phyloP scores from a whole-genome alignment of 2,113 vertebrate genomes.

The Microcebus ravelobensis region DNA sequence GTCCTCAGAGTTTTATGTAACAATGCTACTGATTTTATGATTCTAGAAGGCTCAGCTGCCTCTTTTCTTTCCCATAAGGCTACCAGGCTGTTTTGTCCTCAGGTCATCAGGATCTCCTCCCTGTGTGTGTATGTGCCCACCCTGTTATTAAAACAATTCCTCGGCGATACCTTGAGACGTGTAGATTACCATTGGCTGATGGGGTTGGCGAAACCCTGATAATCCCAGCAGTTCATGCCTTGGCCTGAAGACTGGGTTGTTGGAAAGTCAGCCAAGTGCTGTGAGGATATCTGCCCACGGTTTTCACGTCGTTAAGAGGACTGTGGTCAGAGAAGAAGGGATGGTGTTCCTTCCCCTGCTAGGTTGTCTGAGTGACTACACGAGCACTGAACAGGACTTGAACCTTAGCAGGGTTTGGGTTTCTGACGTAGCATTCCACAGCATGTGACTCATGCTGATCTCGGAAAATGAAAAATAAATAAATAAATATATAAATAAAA shows the following conservation, averaged over 20 bases:
- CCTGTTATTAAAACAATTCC: neutral
- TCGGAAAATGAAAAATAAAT: neutral
- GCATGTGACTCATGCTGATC: neutral
- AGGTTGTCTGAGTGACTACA: too few species aligned
- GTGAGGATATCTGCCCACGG: too few species aligned
- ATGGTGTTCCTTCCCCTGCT: fast-evolving
- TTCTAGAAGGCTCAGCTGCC: neutral
- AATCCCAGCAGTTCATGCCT: neutral
- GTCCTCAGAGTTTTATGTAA: neutral
- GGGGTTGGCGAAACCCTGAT: neutral
- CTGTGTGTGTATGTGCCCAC: neutral
- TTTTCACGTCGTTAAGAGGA: neutral
- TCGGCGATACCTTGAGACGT: neutral
- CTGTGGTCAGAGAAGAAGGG: too few species aligned
- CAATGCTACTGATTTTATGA: neutral
- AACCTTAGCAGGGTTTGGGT: neutral
- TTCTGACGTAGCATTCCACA: neutral
- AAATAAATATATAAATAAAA: neutral
- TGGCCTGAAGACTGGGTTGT: neutral
- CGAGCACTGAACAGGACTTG: neutral
- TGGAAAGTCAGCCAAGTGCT: neutral
- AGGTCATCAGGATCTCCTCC: neutral
- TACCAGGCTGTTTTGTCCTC: neutral
- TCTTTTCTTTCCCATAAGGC: neutral
- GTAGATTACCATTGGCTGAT: neutral